Conservation (phyloP, 2,888 invertebrate species). For the Ferdinandea cuprea region DNA sequence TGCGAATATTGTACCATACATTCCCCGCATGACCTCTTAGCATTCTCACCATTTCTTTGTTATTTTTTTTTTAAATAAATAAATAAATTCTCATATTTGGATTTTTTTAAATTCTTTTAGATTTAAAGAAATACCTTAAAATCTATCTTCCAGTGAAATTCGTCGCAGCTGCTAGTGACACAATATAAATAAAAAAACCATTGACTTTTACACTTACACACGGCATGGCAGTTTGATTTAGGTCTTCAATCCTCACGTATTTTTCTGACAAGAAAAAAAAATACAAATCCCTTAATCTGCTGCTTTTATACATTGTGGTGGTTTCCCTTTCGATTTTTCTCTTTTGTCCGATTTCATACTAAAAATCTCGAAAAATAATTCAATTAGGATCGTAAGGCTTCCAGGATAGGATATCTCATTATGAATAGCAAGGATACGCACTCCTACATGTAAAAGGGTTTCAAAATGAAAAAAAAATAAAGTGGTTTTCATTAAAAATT, state of each 20-base stretch:
- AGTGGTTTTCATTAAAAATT: slow-evolving; percentile 4
- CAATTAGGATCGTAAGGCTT: slow-evolving; percentile 21
- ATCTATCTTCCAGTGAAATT: too few relatives aligned
- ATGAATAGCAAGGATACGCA: slow-evolving; percentile 25
- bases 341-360: not conserved
- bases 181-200: not conserved
- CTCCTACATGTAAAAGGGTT: slow-evolving; percentile 22
- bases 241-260: not conserved
- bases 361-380: slow-evolving; percentile 12
- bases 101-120: too few relatives aligned
- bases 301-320: slow-evolving; percentile 21
- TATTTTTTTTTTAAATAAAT: too few relatives aligned
- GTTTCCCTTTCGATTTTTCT: slow-evolving; percentile 5
- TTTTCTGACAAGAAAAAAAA: not conserved
- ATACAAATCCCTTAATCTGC: slow-evolving; percentile 28
- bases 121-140: too few relatives aligned
- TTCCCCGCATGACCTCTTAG: too few relatives aligned
- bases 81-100: too few relatives aligned
- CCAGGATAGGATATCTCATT: slow-evolving; percentile 26
- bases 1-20: too few relatives aligned
- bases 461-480: not conserved
- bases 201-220: not conserved
- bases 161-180: too few relatives aligned
- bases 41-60: too few relatives aligned
- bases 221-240: not conserved